phyloP scores from a whole-genome alignment of 2,888 invertebrate genomes.

The Zeuzera pyrina region DNA sequence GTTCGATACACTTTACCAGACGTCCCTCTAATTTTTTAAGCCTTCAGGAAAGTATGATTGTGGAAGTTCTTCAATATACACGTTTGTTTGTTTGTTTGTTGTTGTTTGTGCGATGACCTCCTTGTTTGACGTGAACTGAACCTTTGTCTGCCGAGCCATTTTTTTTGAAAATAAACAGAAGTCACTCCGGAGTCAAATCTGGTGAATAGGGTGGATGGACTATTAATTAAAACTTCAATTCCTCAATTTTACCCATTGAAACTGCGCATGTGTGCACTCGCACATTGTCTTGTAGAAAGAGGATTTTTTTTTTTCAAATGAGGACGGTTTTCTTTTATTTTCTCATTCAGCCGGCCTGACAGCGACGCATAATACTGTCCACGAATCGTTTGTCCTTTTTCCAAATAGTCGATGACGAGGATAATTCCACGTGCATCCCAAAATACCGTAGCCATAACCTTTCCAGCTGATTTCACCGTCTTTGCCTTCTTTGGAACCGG shows the following conservation, averaged over 20 bases:
- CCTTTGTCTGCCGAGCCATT: not conserved
- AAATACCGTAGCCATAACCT: no score
- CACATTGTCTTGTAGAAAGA: not conserved
- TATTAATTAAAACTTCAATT: not conserved
- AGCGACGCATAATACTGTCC: not conserved
- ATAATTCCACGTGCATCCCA: not conserved
- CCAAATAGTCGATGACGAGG: not conserved
- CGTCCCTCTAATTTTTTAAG: no score
- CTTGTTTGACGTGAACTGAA: not conserved
- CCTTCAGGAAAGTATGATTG: not conserved
- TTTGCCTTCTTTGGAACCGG: slow-evolving; percentile 9
- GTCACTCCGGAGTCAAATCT: not conserved
- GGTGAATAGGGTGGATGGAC: not conserved
- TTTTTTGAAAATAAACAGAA: not conserved
- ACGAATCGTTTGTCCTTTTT: not conserved
- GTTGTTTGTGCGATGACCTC: not conserved
- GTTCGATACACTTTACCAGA: no score
- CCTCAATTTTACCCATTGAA: not conserved
- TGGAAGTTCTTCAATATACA: not conserved
- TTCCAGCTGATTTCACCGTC: no score
- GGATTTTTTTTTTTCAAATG: not conserved
- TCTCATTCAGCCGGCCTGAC: not conserved
- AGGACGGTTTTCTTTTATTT: no score
- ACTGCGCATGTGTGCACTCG: not conserved
- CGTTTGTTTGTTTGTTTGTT: not conserved